phyloP scores from a whole-genome alignment of 2,888 invertebrate genomes.

The Caenorhabditis japonica region DNA sequence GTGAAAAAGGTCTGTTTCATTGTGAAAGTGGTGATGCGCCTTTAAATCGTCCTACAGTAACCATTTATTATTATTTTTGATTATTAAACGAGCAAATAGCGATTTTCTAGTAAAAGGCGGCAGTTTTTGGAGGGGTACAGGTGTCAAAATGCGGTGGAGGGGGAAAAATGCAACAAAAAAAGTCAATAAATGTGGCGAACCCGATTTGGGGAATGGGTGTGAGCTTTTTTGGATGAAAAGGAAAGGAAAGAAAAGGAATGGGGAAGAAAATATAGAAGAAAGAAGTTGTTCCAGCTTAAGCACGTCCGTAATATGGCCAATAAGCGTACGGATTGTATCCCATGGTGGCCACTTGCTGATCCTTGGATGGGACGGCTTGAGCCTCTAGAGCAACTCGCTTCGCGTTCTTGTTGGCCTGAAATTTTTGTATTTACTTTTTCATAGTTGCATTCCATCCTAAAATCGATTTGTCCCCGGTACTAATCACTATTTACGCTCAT shows the following conservation, averaged over 20 bases:
- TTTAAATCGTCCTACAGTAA: no score
- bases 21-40: not conserved
- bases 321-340: conserved; percentile 75
- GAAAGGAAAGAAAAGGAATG: not conserved
- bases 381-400: conserved; percentile 72
- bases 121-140: conserved; percentile 12
- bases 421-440: conserved; percentile 16
- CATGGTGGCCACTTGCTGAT: conserved; percentile 72
- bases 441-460: no score
- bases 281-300: conserved; percentile 49
- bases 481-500: not conserved
- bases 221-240: conserved; percentile 16
- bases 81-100: conserved; percentile 4
- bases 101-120: conserved; percentile 28
- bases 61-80: conserved; percentile 13
- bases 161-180: conserved; percentile 21
- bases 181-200: conserved; percentile 8
- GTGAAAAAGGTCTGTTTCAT: no score
- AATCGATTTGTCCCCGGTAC: no score
- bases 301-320: conserved; percentile 75
- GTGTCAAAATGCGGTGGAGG: not conserved
- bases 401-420: conserved; percentile 75
- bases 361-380: conserved; percentile 63
- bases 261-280: not conserved
- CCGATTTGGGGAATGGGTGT: conserved; percentile 41